Evolutionary conservation across 2,113 vertebrate species (phyloP).

Genomic region (Australoheros scitulus): DNA sequence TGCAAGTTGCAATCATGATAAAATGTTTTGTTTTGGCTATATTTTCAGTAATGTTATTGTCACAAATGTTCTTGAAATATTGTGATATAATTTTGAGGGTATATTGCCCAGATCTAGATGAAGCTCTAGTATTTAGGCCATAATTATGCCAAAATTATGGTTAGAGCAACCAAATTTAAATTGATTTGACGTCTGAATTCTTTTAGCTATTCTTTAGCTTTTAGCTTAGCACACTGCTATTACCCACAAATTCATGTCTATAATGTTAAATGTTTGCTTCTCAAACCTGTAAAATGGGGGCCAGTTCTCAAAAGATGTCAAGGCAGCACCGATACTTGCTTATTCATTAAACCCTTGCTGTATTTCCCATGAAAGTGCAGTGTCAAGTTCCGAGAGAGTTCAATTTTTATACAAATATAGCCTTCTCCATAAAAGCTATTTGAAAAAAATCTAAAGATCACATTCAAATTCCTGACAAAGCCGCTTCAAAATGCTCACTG

Average conservation of each 20-base stretch:
- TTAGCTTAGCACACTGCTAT: neutral
- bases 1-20: rapidly evolving
- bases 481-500: neutral
- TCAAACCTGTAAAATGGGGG: neutral
- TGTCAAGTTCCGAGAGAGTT: neutral
- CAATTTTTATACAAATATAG: neutral
- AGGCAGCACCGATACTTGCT: neutral
- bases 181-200: no score
- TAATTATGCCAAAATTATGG: rapidly evolving
- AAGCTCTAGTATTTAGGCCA: neutral
- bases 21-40: neutral
- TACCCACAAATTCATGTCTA: neutral
- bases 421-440: rapidly evolving
- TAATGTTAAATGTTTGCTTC: neutral
- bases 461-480: neutral
- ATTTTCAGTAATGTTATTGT: neutral
- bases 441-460: neutral
- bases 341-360: neutral
- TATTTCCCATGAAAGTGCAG: neutral
- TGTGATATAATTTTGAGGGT: neutral
- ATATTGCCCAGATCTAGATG: neutral
- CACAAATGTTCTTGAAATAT: neutral
- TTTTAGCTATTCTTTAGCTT: no score
- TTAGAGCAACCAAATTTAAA: no score
- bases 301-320: neutral